A percentile compares a stretch with the other conserved stretches of the same genome.
Evolutionary conservation across 2,113 vertebrate species (phyloP).

Genomic region (Hippoglossus stenolepis): DNA sequence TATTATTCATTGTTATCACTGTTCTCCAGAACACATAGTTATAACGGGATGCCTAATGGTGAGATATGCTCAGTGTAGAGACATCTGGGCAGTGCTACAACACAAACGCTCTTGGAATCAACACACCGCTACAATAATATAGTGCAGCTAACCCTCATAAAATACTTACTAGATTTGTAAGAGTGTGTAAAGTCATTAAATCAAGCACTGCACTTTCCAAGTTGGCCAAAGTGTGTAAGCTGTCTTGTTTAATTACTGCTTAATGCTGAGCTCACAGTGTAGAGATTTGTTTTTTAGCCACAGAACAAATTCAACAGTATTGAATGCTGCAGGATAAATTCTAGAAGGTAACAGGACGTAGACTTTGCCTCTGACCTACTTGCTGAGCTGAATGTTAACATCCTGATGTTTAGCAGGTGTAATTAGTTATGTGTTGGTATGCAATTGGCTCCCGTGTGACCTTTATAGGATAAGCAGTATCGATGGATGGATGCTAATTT

Average conservation of each 20-base stretch:
- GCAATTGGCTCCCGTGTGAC: not conserved
- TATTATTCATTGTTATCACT: too few species aligned
- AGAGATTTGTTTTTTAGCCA: constrained; percentile 26
- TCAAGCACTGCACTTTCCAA: constrained; percentile 39
- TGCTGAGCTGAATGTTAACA: not conserved
- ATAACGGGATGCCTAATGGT: constrained; percentile 28
- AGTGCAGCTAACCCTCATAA: constrained; percentile 42
- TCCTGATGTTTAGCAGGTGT: not conserved
- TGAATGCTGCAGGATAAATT: constrained; percentile 14
- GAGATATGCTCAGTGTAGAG: constrained; percentile 32
- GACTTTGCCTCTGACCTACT: not conserved
- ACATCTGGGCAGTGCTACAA: constrained; percentile 17
- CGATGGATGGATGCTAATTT: not conserved
- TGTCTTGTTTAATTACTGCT: constrained; percentile 31
- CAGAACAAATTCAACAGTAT: constrained; percentile 9
- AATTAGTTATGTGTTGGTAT: not conserved
- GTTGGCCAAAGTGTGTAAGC: constrained; percentile 47
- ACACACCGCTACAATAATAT: constrained; percentile 12
- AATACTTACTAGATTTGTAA: constrained; percentile 33
- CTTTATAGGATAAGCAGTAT: not conserved
- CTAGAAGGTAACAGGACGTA: not conserved
- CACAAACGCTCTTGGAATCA: constrained; percentile 34
- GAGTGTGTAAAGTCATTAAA: constrained; percentile 55
- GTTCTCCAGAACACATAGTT: not conserved
- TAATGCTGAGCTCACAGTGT: constrained; percentile 17